Percentiles rank a stretch among this genome's conserved stretches.
Evolutionary conservation across 2,888 invertebrate species (phyloP).

Genomic region (Sceliomorpha sp.): DNA sequence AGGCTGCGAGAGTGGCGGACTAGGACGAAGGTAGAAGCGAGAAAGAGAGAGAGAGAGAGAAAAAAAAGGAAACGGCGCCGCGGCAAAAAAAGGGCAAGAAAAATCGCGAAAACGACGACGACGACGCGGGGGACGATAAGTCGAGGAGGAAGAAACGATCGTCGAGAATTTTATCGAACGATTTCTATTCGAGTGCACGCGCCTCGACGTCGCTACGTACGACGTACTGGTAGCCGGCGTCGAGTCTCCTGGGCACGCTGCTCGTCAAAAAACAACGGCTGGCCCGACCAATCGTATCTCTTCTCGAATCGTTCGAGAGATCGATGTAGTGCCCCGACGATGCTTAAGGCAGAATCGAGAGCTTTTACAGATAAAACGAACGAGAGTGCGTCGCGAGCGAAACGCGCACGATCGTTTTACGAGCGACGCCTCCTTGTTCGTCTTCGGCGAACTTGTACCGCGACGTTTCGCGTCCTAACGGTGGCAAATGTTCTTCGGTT

Average conservation of each 20-base stretch:
- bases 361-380: slow-evolving; percentile 10
- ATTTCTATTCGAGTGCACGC: slow-evolving; percentile 49
- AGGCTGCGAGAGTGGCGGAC: no score
- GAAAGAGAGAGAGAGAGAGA: slow-evolving; percentile 10
- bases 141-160: slow-evolving; percentile 12
- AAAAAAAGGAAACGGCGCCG: no score
- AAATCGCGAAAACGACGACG: slow-evolving; percentile 53
- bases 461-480: no score
- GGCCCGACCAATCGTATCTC: slow-evolving; percentile 41
- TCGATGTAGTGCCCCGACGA: slow-evolving; percentile 40
- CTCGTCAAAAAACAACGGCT: slow-evolving; percentile 37
- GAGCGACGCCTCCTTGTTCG: not conserved
- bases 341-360: slow-evolving; percentile 28
- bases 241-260: slow-evolving; percentile 10
- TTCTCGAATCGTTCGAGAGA: slow-evolving; percentile 25
- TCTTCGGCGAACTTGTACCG: not conserved
- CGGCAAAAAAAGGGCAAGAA: slow-evolving; percentile 39
- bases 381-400: slow-evolving; percentile 18
- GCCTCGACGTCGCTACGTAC: slow-evolving; percentile 30
- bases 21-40: no score
- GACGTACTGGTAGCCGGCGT: slow-evolving; percentile 40
- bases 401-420: slow-evolving; percentile 18
- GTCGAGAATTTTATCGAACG: slow-evolving; percentile 41
- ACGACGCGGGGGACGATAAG: slow-evolving; percentile 1
- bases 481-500: no score